Evolutionary conservation across 92 coral and sea anemone species (phyloP).

Genomic region (Actinostola sp.): DNA sequence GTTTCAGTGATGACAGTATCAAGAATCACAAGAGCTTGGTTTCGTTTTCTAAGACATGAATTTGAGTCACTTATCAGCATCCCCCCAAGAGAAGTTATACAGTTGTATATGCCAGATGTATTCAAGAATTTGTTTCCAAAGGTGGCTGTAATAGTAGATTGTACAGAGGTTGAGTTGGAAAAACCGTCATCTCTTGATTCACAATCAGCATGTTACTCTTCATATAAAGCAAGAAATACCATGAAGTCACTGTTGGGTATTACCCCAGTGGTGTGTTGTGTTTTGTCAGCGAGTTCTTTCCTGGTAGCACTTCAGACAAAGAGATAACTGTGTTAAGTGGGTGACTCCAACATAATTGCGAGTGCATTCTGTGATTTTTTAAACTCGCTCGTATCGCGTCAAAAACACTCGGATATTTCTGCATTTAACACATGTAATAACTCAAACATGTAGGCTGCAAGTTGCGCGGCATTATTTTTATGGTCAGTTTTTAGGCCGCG

Average conservation of each 20-base stretch:
- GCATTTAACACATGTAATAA: no score
- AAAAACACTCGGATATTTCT: no score
- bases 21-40: slow-evolving; percentile 30
- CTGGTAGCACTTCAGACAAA: slow-evolving; percentile 39
- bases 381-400: no score
- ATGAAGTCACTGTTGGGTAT: slow-evolving; percentile 66
- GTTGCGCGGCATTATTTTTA: no score
- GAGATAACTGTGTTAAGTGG: slow-evolving; percentile 43
- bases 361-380: no score
- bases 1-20: slow-evolving; percentile 46
- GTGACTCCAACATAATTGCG: no score
- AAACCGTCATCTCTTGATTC: slow-evolving; percentile 39
- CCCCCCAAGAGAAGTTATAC: slow-evolving; percentile 49
- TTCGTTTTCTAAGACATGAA: slow-evolving; percentile 45
- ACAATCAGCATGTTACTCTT: slow-evolving; percentile 54
- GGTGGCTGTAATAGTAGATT: slow-evolving; percentile 33
- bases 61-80: slow-evolving; percentile 42
- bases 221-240: slow-evolving; percentile 44
- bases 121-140: slow-evolving; percentile 20
- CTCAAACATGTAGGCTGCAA: no score
- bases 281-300: slow-evolving; percentile 51
- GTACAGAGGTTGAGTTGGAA: slow-evolving; percentile 37
- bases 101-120: slow-evolving; percentile 43
- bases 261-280: slow-evolving; percentile 39
- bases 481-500: no score